phyloP scores from a whole-genome alignment of 2,888 invertebrate genomes.

The Nephrotoma flavescens region DNA sequence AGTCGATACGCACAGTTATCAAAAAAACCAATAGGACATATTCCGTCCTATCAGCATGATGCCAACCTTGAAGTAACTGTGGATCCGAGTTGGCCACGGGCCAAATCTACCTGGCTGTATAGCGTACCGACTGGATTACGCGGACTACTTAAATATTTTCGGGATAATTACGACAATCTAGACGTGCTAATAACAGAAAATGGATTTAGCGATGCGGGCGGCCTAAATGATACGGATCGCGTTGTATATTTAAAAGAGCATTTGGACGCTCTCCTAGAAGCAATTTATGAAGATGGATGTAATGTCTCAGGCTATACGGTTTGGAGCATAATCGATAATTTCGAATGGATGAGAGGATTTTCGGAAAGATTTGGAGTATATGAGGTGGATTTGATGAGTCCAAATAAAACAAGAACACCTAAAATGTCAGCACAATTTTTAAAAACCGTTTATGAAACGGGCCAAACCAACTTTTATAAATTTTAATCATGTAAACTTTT shows the following conservation, averaged over 20 bases:
- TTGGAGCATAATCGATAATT: conserved; percentile 50
- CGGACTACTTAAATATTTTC: conserved; percentile 12
- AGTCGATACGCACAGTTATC: conserved; percentile 16
- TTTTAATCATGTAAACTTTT: background rate
- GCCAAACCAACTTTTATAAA: background rate
- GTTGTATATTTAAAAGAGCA: conserved; percentile 19
- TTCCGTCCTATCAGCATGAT: conserved; percentile 40
- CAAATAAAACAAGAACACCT: conserved; percentile 41
- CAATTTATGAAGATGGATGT: conserved; percentile 32
- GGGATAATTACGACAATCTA: background rate
- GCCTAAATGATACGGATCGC: conserved; percentile 25
- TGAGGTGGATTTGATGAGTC: conserved; percentile 46
- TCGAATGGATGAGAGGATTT: conserved; percentile 47
- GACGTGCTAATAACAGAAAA: conserved; percentile 39
- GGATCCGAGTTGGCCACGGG: conserved; percentile 20
- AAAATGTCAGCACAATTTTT: conserved; percentile 45
- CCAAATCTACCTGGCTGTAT: conserved; percentile 21
- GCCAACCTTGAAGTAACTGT: conserved; percentile 14
- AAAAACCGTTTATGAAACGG: conserved; percentile 35
- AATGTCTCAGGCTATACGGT: conserved; percentile 38
- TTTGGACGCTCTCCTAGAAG: conserved; percentile 33
- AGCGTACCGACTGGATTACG: conserved; percentile 22
- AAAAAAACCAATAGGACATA: conserved; percentile 17
- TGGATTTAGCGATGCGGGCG: conserved; percentile 32
- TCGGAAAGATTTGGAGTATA: conserved; percentile 52